phyloP scores from a whole-genome alignment of 2,888 invertebrate genomes.

The Tanytarsus gracilentus region DNA sequence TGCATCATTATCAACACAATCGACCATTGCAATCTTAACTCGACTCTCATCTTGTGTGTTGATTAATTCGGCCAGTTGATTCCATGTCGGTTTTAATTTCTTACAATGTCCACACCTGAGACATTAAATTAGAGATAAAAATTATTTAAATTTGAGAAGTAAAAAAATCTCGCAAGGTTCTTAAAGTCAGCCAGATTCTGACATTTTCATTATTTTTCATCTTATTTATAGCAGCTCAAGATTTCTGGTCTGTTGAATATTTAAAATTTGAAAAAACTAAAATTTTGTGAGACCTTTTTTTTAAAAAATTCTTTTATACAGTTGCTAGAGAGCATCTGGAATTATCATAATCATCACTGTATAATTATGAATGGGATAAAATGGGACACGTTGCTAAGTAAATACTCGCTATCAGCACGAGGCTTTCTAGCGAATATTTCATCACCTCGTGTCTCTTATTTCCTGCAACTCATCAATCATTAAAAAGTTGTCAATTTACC shows the following conservation, averaged over 20 bases:
- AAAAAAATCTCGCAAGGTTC: neutral
- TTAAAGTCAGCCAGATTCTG: too few species aligned
- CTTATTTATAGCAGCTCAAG: too few species aligned
- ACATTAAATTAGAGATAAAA: slow-evolving; percentile 49
- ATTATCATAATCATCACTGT: neutral
- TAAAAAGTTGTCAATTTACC: slow-evolving; percentile 47
- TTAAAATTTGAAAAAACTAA: too few species aligned
- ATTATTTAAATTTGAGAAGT: neutral
- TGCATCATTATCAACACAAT: slow-evolving; percentile 61
- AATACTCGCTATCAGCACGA: neutral
- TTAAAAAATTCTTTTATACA: neutral
- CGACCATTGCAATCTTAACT: slow-evolving; percentile 67
- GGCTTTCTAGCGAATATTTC: neutral
- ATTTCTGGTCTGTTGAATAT: too few species aligned
- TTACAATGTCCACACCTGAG: slow-evolving; percentile 80
- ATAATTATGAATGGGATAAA: neutral
- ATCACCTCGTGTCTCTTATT: neutral
- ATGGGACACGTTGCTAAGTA: neutral
- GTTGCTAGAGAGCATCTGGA: neutral
- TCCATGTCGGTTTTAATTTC: slow-evolving; percentile 65
- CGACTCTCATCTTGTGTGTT: slow-evolving; percentile 53
- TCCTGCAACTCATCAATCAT: neutral
- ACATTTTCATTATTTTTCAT: too few species aligned
- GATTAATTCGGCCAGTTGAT: slow-evolving; percentile 59
- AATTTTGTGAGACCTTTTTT: too few species aligned